A percentile compares a stretch with the other conserved stretches of the same genome.
These are phyloP conservation scores for Chelonus formosanus DNA, from an alignment of 2,888 invertebrate species.

Conservation along the genomic window DNA sequence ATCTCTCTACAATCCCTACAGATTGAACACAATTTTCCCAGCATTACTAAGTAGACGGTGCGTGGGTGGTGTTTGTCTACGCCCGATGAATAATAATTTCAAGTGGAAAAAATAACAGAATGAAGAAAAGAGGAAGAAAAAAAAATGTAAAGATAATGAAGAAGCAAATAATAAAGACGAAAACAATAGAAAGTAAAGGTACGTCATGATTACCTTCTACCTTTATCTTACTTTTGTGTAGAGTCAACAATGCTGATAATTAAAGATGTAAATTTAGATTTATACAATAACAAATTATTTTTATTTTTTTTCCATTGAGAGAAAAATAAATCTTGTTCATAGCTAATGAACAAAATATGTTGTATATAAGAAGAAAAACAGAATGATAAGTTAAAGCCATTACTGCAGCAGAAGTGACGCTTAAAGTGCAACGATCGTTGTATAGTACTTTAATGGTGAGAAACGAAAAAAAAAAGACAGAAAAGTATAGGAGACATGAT, in stretches of 20 bases:
- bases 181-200: constrained; percentile 5
- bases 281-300: too few species aligned
- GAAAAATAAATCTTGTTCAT: too few species aligned
- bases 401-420: constrained; percentile 5
- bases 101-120: neutral
- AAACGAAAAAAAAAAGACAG: constrained; percentile 4
- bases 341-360: neutral
- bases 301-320: neutral
- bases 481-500: neutral
- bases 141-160: constrained; percentile 11
- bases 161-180: neutral
- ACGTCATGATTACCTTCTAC: neutral
- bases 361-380: constrained; percentile 2
- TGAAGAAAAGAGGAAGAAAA: neutral
- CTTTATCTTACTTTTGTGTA: constrained; percentile 9
- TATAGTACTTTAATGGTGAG: constrained; percentile 1
- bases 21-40: constrained; percentile 1
- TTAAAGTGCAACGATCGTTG: constrained; percentile 11
- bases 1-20: neutral
- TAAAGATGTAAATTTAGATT: constrained; percentile 23
- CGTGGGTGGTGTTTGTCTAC: constrained; percentile 23
- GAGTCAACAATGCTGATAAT: constrained; percentile 22
- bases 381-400: constrained; percentile 9
- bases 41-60: neutral
- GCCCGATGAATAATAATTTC: constrained; percentile 15